Percentiles rank a stretch among this genome's conserved stretches.
phyloP scores from a whole-genome alignment of 92 coral and sea anemone genomes.

The Nematostella vectensis region DNA sequence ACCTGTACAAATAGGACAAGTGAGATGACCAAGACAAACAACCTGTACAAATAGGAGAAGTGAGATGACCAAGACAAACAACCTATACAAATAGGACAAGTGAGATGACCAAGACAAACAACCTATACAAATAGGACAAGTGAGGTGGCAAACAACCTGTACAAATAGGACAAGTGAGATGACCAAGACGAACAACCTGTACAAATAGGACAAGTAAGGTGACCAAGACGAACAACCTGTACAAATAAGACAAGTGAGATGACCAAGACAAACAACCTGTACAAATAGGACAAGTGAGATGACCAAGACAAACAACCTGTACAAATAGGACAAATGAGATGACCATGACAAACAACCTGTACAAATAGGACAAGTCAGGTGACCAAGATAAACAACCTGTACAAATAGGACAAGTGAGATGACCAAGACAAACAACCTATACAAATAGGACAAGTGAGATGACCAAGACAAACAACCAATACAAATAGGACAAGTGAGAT shows the following conservation, averaged over 20 bases:
- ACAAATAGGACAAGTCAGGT: not conserved
- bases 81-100: no score
- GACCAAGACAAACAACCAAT: no score
- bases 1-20: no score
- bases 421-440: conserved; percentile 89
- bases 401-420: conserved; percentile 94
- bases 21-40: conserved; percentile 92
- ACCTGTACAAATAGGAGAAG: conserved; percentile 30
- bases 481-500: conserved; percentile 94
- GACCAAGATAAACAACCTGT: no score
- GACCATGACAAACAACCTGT: conserved; percentile 89
- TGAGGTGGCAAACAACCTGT: no score
- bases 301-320: no score
- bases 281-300: not conserved
- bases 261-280: conserved; percentile 90
- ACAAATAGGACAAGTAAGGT: not conserved
- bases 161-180: conserved; percentile 94
- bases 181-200: conserved; percentile 90
- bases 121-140: conserved; percentile 30
- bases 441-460: not conserved
- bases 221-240: no score
- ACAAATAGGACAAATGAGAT: conserved; percentile 93
- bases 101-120: conserved; percentile 92
- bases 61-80: no score
- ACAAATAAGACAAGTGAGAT: conserved; percentile 95